Evolutionary conservation across 2,888 invertebrate species (phyloP).

Genomic region (Drosophila pseudotakahashii): DNA sequence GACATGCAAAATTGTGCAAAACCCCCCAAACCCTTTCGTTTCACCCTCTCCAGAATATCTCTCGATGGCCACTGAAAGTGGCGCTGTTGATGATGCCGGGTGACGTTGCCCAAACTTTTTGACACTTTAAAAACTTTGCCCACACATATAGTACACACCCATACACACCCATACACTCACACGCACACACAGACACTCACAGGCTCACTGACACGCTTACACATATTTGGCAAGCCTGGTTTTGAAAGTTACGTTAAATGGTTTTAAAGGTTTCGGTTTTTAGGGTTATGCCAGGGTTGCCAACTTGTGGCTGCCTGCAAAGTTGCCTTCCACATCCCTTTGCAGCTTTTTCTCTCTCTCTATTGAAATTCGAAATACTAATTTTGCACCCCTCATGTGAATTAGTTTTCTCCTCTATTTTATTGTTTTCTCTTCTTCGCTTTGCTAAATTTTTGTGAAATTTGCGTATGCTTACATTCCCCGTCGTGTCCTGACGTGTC

Average conservation of each 20-base stretch:
- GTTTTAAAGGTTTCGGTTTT: slow-evolving; percentile 61
- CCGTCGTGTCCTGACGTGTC: neutral
- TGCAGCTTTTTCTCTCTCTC: neutral
- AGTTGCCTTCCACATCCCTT: slow-evolving; percentile 8
- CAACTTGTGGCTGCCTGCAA: slow-evolving; percentile 26
- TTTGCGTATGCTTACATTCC: slow-evolving; percentile 1
- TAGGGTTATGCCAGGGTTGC: slow-evolving; percentile 30
- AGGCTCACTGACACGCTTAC: slow-evolving; percentile 6
- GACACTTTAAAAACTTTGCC: slow-evolving; percentile 67
- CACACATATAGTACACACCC: slow-evolving; percentile 25
- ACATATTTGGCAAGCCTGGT: slow-evolving; percentile 49
- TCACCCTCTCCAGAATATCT: slow-evolving; percentile 15
- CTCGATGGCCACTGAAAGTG: slow-evolving; percentile 48
- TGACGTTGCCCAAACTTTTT: slow-evolving; percentile 65
- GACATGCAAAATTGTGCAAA: slow-evolving; percentile 31
- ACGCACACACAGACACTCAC: slow-evolving; percentile 3
- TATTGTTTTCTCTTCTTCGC: neutral
- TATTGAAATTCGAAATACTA: slow-evolving; percentile 7
- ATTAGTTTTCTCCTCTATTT: slow-evolving; percentile 3
- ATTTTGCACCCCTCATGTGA: neutral
- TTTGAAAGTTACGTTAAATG: slow-evolving; percentile 65
- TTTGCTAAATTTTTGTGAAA: neutral
- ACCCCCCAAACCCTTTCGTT: neutral
- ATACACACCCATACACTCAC: slow-evolving; percentile 12
- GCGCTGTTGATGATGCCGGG: slow-evolving; percentile 63